phyloP scores from a whole-genome alignment of 2,888 invertebrate genomes.

The Tinea trinotella region DNA sequence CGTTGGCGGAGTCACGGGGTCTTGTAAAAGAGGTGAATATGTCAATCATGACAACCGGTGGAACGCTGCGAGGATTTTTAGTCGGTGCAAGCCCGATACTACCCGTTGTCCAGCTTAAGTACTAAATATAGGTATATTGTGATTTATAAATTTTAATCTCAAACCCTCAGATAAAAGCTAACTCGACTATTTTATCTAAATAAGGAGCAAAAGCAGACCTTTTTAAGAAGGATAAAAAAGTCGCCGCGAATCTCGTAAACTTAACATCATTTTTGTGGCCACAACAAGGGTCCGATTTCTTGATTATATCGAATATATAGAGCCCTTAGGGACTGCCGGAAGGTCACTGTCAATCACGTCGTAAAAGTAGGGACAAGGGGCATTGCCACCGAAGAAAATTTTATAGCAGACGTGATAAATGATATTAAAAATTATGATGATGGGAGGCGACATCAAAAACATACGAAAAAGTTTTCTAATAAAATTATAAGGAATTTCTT shows the following conservation, averaged over 20 bases:
- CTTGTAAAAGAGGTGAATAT: too few relatives aligned
- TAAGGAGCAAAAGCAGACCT: constrained; percentile 5
- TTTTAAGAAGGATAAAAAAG: constrained; percentile 12
- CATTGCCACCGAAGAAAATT: constrained; percentile 5
- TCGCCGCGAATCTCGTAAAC: constrained; percentile 1
- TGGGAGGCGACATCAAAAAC: not conserved
- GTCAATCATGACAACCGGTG: too few relatives aligned
- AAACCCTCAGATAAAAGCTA: constrained; percentile 8
- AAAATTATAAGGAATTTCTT: too few relatives aligned
- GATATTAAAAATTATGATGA: constrained; percentile 11
- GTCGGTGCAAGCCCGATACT: too few relatives aligned
- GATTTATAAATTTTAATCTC: constrained; percentile 7
- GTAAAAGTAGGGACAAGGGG: constrained; percentile 27
- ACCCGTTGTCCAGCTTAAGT: too few relatives aligned
- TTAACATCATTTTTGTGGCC: constrained; percentile 18
- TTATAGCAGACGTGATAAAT: constrained; percentile 16
- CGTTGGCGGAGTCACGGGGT: too few relatives aligned
- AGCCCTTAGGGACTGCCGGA: constrained; percentile 17
- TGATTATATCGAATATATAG: constrained; percentile 16
- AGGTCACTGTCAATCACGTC: constrained; percentile 41
- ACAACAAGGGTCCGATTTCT: constrained; percentile 17
- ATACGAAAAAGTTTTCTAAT: not conserved
- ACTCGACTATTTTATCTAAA: constrained; percentile 7
- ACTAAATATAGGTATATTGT: not conserved
- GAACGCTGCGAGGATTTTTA: too few relatives aligned